Conservation (phyloP, 1,140 invertebrate species). For the Brachionus paranguensis region DNA sequence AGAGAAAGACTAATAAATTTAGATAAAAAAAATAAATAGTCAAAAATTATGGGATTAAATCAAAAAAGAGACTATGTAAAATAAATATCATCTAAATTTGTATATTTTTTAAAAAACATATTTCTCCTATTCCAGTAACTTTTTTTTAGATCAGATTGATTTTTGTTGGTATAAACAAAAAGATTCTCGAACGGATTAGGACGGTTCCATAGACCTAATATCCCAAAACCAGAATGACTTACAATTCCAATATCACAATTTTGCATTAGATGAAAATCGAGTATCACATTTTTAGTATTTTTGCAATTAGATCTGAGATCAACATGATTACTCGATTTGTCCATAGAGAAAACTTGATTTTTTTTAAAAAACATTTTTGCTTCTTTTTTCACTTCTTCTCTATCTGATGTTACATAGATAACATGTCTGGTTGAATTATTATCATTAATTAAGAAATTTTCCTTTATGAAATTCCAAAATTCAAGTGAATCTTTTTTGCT, state of each 20-base stretch:
- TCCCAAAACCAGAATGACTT: constrained; percentile 29
- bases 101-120: no score
- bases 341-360: background rate
- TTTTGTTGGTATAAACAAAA: constrained; percentile 12
- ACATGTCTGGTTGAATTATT: background rate
- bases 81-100: no score
- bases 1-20: no score
- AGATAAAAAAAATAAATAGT: no score
- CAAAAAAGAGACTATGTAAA: no score
- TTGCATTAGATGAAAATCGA: constrained; percentile 29
- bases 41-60: no score
- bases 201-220: background rate
- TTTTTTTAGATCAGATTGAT: background rate
- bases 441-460: background rate
- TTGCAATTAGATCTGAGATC: background rate
- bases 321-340: background rate
- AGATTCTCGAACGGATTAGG: background rate
- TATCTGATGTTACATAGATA: background rate
- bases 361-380: no score
- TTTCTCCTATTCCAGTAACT: no score
- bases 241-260: constrained; percentile 30
- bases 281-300: background rate
- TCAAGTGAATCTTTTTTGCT: background rate
- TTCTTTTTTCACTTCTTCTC: no score
- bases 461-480: background rate